These are phyloP conservation scores for Archocentrus centrarchus DNA, from an alignment of 2,113 vertebrate species.

Conservation along the genomic window DNA sequence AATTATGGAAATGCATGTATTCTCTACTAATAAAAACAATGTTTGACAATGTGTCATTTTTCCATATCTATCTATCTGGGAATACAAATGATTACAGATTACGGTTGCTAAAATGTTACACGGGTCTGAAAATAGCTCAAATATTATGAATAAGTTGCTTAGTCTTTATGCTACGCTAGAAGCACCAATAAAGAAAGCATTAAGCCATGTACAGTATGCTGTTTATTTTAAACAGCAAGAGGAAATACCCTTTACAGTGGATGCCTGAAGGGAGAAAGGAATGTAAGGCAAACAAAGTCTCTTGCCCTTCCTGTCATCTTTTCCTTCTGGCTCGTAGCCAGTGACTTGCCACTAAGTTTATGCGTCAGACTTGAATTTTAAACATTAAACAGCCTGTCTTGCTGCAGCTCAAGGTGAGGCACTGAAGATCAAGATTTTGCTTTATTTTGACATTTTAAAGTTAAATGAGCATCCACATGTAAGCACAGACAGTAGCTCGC, in stretches of 20 bases:
- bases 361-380: conserved; percentile 6
- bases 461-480: not conserved
- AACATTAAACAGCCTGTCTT: conserved; percentile 21
- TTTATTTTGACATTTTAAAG: conserved; percentile 24
- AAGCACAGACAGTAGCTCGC: not conserved
- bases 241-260: conserved; percentile 44
- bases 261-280: conserved; percentile 48
- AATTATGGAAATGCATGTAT: conserved; percentile 50
- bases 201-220: conserved; percentile 2
- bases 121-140: conserved; percentile 1
- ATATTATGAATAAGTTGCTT: conserved; percentile 8
- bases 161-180: not conserved
- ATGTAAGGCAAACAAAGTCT: conserved; percentile 52
- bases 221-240: conserved; percentile 34
- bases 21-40: conserved; percentile 21
- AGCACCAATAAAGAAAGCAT: conserved; percentile 5
- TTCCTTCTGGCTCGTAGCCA: conserved; percentile 40
- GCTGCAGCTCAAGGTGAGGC: conserved; percentile 12
- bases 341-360: conserved; percentile 16
- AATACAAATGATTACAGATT: conserved; percentile 19
- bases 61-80: not conserved
- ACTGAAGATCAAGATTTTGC: not conserved
- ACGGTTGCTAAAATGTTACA: conserved; percentile 24
- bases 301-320: conserved; percentile 59
- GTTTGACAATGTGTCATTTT: not conserved